Conservation (phyloP, 2,113 vertebrate species). For the Excalfactoria chinensis region DNA sequence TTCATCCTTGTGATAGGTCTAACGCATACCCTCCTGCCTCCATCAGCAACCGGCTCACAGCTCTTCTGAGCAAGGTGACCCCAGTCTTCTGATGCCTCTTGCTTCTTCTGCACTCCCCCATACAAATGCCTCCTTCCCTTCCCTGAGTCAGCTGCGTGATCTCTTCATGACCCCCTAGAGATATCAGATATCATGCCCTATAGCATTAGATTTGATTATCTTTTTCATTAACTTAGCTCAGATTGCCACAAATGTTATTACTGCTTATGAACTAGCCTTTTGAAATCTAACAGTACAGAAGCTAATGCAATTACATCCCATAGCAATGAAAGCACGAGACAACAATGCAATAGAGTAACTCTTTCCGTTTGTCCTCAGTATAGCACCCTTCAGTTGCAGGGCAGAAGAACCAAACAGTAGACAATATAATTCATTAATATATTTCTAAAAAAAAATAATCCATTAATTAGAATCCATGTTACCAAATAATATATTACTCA, state of each 20-base stretch:
- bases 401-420: background rate
- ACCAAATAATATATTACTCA: background rate
- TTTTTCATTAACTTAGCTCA: conserved; percentile 70
- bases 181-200: conserved; percentile 35
- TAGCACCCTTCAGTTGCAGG: background rate
- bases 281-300: conserved; percentile 44
- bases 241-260: conserved; percentile 65
- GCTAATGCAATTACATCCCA: conserved; percentile 33
- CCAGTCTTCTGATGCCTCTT: background rate
- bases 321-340: background rate
- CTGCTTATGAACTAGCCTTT: conserved; percentile 55
- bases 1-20: background rate
- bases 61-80: conserved; percentile 31
- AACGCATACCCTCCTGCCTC: background rate
- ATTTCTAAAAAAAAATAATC: background rate
- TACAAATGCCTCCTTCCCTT: background rate
- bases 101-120: background rate
- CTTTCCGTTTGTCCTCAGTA: conserved; percentile 11
- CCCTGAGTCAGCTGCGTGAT: background rate
- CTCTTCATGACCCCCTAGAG: conserved; percentile 10
- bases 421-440: background rate
- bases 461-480: background rate
- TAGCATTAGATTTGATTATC: conserved; percentile 57
- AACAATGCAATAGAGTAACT: background rate
- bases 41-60: background rate